Conservation (phyloP, 1,140 invertebrate genomes). For the Cydia amplana region DNA sequence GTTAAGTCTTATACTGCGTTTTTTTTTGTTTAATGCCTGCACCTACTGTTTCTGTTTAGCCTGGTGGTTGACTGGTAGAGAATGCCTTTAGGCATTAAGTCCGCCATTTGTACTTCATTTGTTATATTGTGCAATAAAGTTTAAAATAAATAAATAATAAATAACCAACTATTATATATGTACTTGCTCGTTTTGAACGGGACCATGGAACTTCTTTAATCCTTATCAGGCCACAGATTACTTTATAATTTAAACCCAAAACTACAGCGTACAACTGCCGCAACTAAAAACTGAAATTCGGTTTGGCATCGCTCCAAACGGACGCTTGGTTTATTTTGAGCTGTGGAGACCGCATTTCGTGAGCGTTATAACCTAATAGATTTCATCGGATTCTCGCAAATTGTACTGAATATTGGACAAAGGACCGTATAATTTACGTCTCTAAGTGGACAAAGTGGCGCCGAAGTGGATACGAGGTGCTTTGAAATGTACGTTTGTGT, state of each 20-base stretch:
- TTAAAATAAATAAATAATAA: too few species aligned
- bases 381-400: constrained; percentile 57
- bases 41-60: too few species aligned
- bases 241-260: not conserved
- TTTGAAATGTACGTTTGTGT: constrained; percentile 19
- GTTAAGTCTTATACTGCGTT: too few species aligned
- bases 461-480: not conserved
- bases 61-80: too few species aligned
- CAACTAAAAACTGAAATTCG: constrained; percentile 7
- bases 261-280: not conserved
- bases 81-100: too few species aligned
- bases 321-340: constrained; percentile 54
- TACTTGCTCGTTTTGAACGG: too few species aligned
- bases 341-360: constrained; percentile 50
- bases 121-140: too few species aligned
- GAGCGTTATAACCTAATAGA: constrained; percentile 64
- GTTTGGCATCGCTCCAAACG: constrained; percentile 32
- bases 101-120: too few species aligned
- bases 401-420: constrained; percentile 15
- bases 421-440: not conserved
- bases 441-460: constrained; percentile 7
- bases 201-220: too few species aligned
- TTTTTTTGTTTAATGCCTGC: too few species aligned
- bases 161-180: too few species aligned
- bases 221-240: not conserved